Conservation (phyloP, 2,888 invertebrate species). For the Meteorus cinctellus region DNA sequence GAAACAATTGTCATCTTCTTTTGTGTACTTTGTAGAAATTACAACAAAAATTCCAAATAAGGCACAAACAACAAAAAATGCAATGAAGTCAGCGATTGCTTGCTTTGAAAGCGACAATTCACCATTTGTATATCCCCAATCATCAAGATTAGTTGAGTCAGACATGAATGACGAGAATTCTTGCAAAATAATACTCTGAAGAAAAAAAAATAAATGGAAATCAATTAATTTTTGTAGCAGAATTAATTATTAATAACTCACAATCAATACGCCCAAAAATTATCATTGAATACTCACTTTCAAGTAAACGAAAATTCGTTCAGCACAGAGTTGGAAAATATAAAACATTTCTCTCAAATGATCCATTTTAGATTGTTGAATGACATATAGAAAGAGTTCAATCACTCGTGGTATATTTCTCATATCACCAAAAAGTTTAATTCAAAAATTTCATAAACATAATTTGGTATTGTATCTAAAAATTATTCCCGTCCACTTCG, state of each 20-base stretch:
- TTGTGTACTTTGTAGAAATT: constrained; percentile 54
- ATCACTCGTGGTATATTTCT: constrained; percentile 14
- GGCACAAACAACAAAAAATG: constrained; percentile 55
- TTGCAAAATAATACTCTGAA: constrained; percentile 48
- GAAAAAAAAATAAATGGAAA: constrained; percentile 3
- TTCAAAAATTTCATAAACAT: constrained; percentile 41
- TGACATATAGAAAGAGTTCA: constrained; percentile 15
- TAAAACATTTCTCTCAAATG: constrained; percentile 56
- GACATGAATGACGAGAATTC: constrained; percentile 46
- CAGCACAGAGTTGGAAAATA: constrained; percentile 55
- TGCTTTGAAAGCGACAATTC: constrained; percentile 45
- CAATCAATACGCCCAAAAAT: no score
- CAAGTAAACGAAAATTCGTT: constrained; percentile 57
- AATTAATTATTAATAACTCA: constrained; percentile 33
- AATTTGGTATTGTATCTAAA: constrained; percentile 44
- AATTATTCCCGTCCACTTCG: constrained; percentile 39
- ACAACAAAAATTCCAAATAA: constrained; percentile 55
- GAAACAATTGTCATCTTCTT: constrained; percentile 42
- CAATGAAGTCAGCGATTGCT: constrained; percentile 55
- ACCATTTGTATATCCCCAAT: constrained; percentile 33
- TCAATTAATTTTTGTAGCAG: neutral
- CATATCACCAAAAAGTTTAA: constrained; percentile 44
- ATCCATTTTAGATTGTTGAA: constrained; percentile 52
- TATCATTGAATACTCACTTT: constrained; percentile 49
- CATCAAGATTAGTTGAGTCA: constrained; percentile 43